A percentile compares a stretch with the other conserved stretches of the same genome.
Evolutionary conservation across 1,140 invertebrate genomes (phyloP).

Genomic region (Kradibia gibbosae): DNA sequence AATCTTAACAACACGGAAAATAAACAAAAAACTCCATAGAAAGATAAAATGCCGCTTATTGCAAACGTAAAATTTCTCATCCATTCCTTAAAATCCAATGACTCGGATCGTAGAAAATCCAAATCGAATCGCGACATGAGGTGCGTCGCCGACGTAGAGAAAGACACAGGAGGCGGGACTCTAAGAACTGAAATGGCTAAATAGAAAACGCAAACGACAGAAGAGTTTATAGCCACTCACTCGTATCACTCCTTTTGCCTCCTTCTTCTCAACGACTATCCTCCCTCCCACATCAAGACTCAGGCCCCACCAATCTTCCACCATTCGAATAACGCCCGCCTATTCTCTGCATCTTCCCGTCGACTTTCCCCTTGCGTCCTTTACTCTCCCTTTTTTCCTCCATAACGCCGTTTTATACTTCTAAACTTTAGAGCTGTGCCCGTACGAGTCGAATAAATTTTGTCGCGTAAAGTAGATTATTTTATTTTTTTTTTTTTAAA

Average conservation of each 20-base stretch:
- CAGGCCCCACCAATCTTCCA: conserved; percentile 4
- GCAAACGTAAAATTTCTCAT: background rate
- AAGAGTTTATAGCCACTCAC: conserved; percentile 65
- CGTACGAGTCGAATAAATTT: background rate
- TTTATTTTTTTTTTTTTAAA: background rate
- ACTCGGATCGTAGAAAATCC: background rate
- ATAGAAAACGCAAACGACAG: conserved; percentile 68
- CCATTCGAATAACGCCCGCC: conserved; percentile 14
- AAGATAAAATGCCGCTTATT: background rate
- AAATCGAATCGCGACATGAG: conserved; percentile 4
- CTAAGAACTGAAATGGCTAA: conserved; percentile 62
- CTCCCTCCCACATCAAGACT: background rate
- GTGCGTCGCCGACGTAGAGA: background rate
- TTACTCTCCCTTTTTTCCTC: conserved; percentile 35
- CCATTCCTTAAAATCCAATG: background rate
- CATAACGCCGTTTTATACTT: background rate
- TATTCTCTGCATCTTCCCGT: conserved; percentile 8
- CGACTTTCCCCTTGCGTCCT: conserved; percentile 25
- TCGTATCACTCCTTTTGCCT: conserved; percentile 52
- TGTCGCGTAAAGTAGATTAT: background rate
- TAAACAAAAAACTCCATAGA: no score
- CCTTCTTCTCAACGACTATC: background rate
- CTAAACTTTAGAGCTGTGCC: background rate
- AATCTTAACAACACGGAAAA: no score
- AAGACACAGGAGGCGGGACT: conserved; percentile 34